Evolutionary conservation across 2,888 invertebrate genomes (phyloP), one percentile per base, ranked within the genome.

Genomic region (Chloromyia formosa): DNA sequence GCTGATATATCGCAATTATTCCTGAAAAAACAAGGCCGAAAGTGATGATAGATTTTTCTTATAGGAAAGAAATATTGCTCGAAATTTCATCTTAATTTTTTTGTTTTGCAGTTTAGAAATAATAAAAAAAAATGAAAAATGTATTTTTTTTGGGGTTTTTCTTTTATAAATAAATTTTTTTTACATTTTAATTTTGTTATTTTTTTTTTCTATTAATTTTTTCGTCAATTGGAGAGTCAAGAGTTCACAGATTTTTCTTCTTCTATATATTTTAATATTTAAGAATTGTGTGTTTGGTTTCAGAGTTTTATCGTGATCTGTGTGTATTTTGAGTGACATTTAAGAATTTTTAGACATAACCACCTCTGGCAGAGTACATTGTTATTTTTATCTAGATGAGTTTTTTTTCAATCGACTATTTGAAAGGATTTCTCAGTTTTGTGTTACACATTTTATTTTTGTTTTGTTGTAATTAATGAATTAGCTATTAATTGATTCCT

Each of bases 31-130:
- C 27, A 35, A 35, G 27, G 27, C 27, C 27, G 27, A 35, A 35
- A 35, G n/a, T n/a, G n/a, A 35, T 35, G 2, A 35, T 35, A 35
- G 7, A 35, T 35, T 35, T 35, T 35, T 4, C 7, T 35, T 35
- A 35, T 35, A 35, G 27, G n/a, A 35, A 35, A 35, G 2, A 35
- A 35, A 35, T 35, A 7, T 35, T 35, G 3, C 27, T 4, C 7
- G 27, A 35, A 4, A 4, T 35, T 35, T 35, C 27, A 35, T 35
- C 7, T 35, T 35, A 4, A 35, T 35, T 35, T n/a, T n/a, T n/a
- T n/a, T n/a, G n/a, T 16, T 5, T 68, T 45, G 22, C 53, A 68
- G 66, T 53, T 22, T 23, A 53, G 66, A 68, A 68, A 69, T 45
- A 23, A 69, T 69, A 23, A 54, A 54, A 7, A 35, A 35, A 35